A percentile compares a stretch with the other conserved stretches of the same genome.
phyloP scores from a whole-genome alignment of 2,113 vertebrate species.

The Anguilla rostrata region DNA sequence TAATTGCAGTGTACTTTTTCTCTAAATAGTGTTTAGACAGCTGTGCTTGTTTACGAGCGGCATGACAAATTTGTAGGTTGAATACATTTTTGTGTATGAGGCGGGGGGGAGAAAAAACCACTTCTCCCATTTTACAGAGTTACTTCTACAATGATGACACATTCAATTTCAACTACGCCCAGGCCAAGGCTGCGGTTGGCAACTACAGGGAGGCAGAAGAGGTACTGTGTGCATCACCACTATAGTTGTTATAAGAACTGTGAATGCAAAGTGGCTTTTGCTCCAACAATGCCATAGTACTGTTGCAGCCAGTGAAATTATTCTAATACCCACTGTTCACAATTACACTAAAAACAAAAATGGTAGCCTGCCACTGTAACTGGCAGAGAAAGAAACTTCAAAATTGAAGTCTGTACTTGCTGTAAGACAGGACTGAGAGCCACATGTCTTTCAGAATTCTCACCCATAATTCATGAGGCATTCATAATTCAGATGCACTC shows the following conservation, averaged over 20 bases:
- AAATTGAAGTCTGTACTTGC: neutral
- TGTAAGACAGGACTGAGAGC: too few species aligned
- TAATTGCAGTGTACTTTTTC: too few species aligned
- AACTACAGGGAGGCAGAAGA: slow-evolving; percentile 92
- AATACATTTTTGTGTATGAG: neutral
- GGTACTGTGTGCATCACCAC: slow-evolving; percentile 57
- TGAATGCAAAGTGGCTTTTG: neutral
- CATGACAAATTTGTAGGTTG: neutral
- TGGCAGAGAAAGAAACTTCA: neutral
- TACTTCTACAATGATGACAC: slow-evolving; percentile 95
- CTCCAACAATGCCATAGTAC: neutral
- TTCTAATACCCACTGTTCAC: neutral
- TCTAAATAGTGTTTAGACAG: neutral
- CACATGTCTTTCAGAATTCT: too few species aligned
- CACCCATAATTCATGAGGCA: too few species aligned
- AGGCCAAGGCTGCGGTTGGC: slow-evolving; percentile 91
- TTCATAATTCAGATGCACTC: too few species aligned
- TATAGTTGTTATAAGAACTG: neutral
- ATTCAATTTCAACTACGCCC: slow-evolving; percentile 97
- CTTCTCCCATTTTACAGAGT: slow-evolving; percentile 67
- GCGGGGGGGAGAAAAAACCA: neutral
- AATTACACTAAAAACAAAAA: neutral
- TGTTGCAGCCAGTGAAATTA: neutral
- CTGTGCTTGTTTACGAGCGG: neutral
- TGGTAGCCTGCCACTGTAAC: neutral